Conservation (phyloP, 2,113 vertebrate genomes). For the Butorides virescens region DNA sequence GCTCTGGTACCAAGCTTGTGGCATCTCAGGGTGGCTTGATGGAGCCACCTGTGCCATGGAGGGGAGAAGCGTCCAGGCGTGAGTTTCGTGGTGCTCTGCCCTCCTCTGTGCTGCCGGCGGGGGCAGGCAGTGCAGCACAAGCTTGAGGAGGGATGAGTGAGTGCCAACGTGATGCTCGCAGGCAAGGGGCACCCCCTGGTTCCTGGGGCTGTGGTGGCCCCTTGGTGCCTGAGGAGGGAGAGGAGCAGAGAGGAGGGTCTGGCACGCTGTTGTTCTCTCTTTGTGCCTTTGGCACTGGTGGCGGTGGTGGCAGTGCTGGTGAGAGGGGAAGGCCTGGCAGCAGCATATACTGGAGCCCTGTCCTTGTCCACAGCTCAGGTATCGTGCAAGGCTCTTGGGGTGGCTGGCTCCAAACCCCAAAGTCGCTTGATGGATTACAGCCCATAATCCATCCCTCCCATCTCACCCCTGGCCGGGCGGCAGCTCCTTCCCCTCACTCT, state of each 20-base stretch:
- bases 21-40: neutral
- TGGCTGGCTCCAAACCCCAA: neutral
- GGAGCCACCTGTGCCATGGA: fast-evolving
- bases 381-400: neutral
- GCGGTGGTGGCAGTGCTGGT: constrained; percentile 18
- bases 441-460: neutral
- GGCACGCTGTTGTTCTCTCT: constrained; percentile 16
- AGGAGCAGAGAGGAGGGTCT: neutral
- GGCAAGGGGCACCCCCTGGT: neutral
- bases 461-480: neutral
- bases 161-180: neutral
- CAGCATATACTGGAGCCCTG: neutral
- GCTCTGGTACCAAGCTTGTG: neutral
- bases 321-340: constrained; percentile 17
- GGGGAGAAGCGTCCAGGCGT: neutral
- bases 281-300: constrained; percentile 17
- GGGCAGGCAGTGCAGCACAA: neutral
- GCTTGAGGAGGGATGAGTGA: neutral
- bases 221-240: neutral
- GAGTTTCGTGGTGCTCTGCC: neutral
- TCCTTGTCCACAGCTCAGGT: constrained; percentile 42
- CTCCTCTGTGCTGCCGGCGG: neutral
- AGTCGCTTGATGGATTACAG: neutral
- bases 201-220: neutral
- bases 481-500: neutral